Conservation (phyloP, 2,797 vertebrate genomes). For the Halcyon leucocephala region DNA sequence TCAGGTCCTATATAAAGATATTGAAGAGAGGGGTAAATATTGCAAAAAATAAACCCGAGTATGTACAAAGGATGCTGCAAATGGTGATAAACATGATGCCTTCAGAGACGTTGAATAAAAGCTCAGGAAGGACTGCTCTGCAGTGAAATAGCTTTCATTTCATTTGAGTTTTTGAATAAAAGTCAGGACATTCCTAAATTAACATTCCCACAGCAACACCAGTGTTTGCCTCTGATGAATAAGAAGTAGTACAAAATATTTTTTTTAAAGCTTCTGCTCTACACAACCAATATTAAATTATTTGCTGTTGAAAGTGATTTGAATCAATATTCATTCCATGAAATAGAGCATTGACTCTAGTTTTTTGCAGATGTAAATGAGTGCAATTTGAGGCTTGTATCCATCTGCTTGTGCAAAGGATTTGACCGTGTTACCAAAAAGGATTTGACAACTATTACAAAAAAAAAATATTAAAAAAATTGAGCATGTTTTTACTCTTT, state of each 20-base stretch:
- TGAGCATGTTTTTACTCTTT: conserved; percentile 29
- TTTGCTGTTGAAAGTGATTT: not conserved
- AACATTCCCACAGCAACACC: not conserved
- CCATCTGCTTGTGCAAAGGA: not conserved
- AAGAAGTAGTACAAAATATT: not conserved
- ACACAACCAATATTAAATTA: not conserved
- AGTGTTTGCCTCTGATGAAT: not conserved
- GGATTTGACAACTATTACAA: not conserved
- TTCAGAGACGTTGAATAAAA: not conserved
- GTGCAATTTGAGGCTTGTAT: not conserved
- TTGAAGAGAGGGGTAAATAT: not conserved
- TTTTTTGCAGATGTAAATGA: not conserved
- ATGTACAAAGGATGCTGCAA: not conserved
- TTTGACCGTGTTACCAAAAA: not conserved
- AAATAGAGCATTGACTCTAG: not conserved
- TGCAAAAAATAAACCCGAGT: not conserved
- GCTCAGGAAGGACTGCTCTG: not conserved
- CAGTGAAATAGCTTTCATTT: not conserved
- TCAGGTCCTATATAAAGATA: not conserved
- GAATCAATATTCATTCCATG: not conserved
- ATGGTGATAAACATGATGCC: not conserved
- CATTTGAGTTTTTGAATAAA: not conserved
- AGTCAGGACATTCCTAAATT: not conserved
- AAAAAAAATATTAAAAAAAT: not conserved
- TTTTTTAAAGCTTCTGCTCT: not conserved